A percentile compares a stretch with the other conserved stretches of the same genome.
Evolutionary conservation across 2,797 vertebrate species (phyloP).

Genomic region (Momotus momota): DNA sequence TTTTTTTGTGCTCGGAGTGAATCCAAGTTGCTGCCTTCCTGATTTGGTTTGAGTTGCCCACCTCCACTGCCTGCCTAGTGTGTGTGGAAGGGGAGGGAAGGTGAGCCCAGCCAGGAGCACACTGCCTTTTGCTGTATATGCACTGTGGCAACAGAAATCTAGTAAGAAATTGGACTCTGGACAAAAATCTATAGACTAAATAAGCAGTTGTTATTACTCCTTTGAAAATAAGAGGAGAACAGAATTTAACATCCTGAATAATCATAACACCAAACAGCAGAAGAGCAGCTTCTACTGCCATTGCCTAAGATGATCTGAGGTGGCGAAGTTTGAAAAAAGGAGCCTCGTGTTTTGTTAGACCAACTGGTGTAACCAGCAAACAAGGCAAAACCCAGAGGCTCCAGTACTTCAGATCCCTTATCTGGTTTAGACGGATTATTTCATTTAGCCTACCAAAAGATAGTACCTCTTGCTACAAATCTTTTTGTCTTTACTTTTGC

Average conservation of each 20-base stretch:
- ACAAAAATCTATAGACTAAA: neutral
- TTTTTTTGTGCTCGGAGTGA: neutral
- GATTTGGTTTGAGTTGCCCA: neutral
- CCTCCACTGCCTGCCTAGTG: accelerated
- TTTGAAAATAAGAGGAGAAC: neutral
- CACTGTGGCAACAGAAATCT: neutral
- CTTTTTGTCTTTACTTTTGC: neutral
- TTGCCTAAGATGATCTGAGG: neutral
- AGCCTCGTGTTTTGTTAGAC: neutral
- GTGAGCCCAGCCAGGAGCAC: neutral
- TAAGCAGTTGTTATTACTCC: neutral
- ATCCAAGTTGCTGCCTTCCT: accelerated
- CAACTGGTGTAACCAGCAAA: neutral
- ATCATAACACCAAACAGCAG: neutral
- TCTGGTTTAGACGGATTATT: neutral
- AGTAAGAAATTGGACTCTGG: neutral
- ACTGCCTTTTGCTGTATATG: neutral
- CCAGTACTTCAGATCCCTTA: neutral
- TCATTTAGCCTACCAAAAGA: neutral
- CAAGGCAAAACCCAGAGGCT: neutral
- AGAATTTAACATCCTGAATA: neutral
- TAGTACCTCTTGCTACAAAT: neutral
- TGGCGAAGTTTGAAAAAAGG: neutral
- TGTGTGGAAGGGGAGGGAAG: neutral
- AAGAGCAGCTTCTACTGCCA: neutral